These are phyloP conservation scores for Strigamia transsilvanica DNA, from an alignment of 2,888 invertebrate genomes.

Conservation along the genomic window DNA sequence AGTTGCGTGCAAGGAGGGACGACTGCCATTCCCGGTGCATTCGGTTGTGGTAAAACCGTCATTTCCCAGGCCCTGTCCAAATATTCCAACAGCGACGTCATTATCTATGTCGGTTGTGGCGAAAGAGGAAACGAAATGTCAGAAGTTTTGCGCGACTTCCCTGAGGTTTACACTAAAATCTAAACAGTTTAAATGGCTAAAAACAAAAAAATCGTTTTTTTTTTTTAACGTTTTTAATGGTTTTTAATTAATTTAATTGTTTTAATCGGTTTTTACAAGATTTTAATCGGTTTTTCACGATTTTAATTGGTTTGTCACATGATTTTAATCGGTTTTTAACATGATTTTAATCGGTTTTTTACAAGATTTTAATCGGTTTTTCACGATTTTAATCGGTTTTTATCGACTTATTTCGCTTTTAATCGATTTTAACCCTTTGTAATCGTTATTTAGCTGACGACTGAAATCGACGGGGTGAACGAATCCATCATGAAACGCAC, in stretches of 20 bases:
- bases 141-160: slow-evolving; percentile 97
- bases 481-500: slow-evolving; percentile 99
- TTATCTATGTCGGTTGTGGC: slow-evolving; percentile 99
- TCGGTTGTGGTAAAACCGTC: slow-evolving; percentile 99
- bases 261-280: too few relatives aligned
- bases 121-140: slow-evolving; percentile 99
- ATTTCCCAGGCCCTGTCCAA: slow-evolving; percentile 99
- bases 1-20: slow-evolving; percentile 96
- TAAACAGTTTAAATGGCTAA: not conserved
- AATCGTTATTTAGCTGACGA: slow-evolving; percentile 71
- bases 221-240: too few relatives aligned
- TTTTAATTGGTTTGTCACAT: too few relatives aligned
- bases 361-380: too few relatives aligned
- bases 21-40: slow-evolving; percentile 98
- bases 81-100: slow-evolving; percentile 99
- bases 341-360: too few relatives aligned
- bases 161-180: slow-evolving; percentile 71
- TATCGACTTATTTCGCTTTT: too few relatives aligned
- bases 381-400: too few relatives aligned
- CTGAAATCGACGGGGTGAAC: slow-evolving; percentile 91
- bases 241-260: too few relatives aligned
- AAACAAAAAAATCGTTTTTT: too few relatives aligned
- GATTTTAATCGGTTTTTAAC: too few relatives aligned
- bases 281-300: too few relatives aligned
- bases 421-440: too few relatives aligned